These are phyloP conservation scores for Drosophila paramelanica DNA, from an alignment of 2,888 invertebrate genomes.

Conservation along the genomic window DNA sequence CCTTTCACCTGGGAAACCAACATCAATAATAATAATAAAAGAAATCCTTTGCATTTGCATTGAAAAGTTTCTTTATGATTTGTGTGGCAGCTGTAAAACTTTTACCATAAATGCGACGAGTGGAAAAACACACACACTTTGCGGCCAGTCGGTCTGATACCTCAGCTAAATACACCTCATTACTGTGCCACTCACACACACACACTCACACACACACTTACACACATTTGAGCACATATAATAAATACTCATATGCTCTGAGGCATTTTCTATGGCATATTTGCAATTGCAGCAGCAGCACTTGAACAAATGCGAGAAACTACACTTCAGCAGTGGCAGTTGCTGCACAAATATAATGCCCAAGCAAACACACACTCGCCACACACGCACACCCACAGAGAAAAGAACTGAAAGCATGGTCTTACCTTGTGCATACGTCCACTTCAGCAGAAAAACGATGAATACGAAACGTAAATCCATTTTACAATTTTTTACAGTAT, in stretches of 20 bases:
- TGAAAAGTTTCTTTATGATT: constrained; percentile 41
- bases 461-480: constrained; percentile 83
- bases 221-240: constrained; percentile 23
- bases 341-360: constrained; percentile 67
- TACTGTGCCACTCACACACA: constrained; percentile 56
- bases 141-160: constrained; percentile 51
- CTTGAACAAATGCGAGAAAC: constrained; percentile 62
- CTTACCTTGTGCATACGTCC: constrained; percentile 83
- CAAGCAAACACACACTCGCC: constrained; percentile 40
- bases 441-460: constrained; percentile 83
- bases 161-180: constrained; percentile 75
- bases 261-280: constrained; percentile 73
- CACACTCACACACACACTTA: constrained; percentile 23
- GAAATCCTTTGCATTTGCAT: constrained; percentile 29
- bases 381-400: constrained; percentile 16
- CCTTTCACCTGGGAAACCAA: constrained; percentile 22
- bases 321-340: constrained; percentile 46
- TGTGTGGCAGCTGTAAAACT: constrained; percentile 22
- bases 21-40: constrained; percentile 32
- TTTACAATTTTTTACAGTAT: constrained; percentile 76
- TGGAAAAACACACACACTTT: constrained; percentile 18
- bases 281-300: constrained; percentile 64
- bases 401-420: constrained; percentile 31
- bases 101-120: constrained; percentile 35
- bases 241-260: constrained; percentile 53